Base-by-base conservation (phyloP, 2,888 invertebrate species). In the Pandemis cinnamomeana region DNA sequence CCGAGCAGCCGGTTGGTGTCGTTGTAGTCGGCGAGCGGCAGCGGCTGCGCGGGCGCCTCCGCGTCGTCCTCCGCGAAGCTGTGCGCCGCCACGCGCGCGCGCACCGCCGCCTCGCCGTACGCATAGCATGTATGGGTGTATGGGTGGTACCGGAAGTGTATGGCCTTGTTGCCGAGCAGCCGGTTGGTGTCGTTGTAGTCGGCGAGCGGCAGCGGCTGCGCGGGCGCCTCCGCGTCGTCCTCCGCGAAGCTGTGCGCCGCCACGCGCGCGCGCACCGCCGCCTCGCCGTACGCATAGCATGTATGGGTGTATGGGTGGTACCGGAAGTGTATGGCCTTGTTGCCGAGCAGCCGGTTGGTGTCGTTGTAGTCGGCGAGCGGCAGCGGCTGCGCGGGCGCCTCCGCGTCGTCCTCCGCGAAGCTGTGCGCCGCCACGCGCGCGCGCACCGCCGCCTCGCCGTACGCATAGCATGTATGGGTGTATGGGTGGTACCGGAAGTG, bases 1-100 rank as follows among this genome's bases (percentile, higher is more conserved):
- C 98, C 96, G 81, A 99, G 95, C 87, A 99, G 96, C 80, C 98
- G 96, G 95, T 99, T 98, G 93, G 98, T 97, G 92, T 98, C 98
- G 76, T 95, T 95, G 77, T 96, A 96, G 89, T 98, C 97, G 67
- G 96, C 95, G 77, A 98, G 95, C 75, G 96, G 96, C 86, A 97
- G 96, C 90, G 97, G 96, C 71, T 96, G 96, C 82, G 97, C 97
- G 88, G 98, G 97, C 77, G 89, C 85, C 81, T 88, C 90, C 75
- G 83, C 44, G 82, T 95, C 94, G 85, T 97, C 96, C 78, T 98
- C 97, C 76, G 96, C 96, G 94, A 97, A 98, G 83, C 96, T 95
- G 93, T 98, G 97, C 83, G 97, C 95, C 81, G 95, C 95, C 81
- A 98, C 96, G 83, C 96, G 95, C 42, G 98, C 97, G 81, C 95